Conservation (phyloP, 2,888 invertebrate genomes). For the Caenorhabditis plicata region DNA sequence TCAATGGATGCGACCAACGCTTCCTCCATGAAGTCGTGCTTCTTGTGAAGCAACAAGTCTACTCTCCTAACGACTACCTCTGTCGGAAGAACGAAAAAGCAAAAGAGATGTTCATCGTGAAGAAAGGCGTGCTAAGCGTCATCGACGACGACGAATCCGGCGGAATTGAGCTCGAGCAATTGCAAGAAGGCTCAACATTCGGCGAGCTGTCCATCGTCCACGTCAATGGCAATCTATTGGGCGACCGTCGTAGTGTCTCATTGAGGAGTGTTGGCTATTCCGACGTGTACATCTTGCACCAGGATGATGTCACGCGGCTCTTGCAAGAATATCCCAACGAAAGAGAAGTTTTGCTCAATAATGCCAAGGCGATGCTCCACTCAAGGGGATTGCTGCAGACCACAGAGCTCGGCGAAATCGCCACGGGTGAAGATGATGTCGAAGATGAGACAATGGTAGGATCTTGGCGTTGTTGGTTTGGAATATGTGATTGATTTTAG, state of each 20-base stretch:
- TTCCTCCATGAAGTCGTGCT: constrained; percentile 58
- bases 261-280: constrained; percentile 47
- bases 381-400: constrained; percentile 13
- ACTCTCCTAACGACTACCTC: constrained; percentile 56
- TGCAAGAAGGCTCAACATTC: constrained; percentile 51
- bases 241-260: constrained; percentile 19
- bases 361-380: constrained; percentile 41
- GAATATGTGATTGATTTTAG: constrained; percentile 7
- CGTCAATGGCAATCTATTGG: constrained; percentile 37
- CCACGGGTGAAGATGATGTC: constrained; percentile 6
- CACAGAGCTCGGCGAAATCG: constrained; percentile 23
- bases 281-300: constrained; percentile 57
- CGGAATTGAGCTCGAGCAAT: constrained; percentile 12
- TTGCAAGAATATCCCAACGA: constrained; percentile 46
- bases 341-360: constrained; percentile 32
- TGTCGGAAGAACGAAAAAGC: constrained; percentile 52
- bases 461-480: background rate
- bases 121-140: constrained; percentile 45
- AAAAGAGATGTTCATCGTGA: constrained; percentile 59
- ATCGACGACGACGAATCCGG: constrained; percentile 39
- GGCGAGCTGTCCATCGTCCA: constrained; percentile 56
- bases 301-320: constrained; percentile 51
- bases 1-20: constrained; percentile 48
- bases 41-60: constrained; percentile 57
- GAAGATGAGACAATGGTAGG: constrained; percentile 24